Conservation (phyloP, 1,140 invertebrate species). For the Calliphora vicina region DNA sequence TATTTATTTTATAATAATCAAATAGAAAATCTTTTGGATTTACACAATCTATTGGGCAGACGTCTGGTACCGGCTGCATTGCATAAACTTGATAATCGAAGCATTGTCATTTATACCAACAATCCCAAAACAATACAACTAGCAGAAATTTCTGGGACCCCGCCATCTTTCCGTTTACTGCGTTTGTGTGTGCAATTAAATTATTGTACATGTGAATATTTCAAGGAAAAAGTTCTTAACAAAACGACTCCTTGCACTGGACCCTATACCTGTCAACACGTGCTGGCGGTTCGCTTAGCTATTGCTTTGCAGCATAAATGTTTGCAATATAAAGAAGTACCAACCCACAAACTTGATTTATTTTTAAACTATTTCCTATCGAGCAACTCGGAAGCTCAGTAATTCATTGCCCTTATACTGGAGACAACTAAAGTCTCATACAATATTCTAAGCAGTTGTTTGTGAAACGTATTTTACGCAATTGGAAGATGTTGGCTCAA, state of each 20-base stretch:
- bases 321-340: constrained; percentile 60
- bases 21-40: constrained; percentile 32
- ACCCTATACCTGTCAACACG: constrained; percentile 71
- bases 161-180: constrained; percentile 22
- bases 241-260: background rate
- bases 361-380: constrained; percentile 46
- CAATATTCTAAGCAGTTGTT: constrained; percentile 50
- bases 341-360: constrained; percentile 63
- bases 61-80: constrained; percentile 43
- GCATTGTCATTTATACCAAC: too few relatives aligned
- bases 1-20: too few relatives aligned
- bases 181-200: constrained; percentile 44
- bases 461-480: constrained; percentile 48
- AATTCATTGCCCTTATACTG: background rate
- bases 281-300: constrained; percentile 70
- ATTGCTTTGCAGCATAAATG: constrained; percentile 61
- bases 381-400: background rate
- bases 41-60: constrained; percentile 42
- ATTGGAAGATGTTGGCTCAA: constrained; percentile 53
- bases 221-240: constrained; percentile 42
- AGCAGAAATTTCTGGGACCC: constrained; percentile 42
- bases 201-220: constrained; percentile 49
- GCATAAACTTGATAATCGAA: constrained; percentile 44
- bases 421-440: constrained; percentile 39
- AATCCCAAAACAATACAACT: constrained; percentile 19